phyloP scores from a whole-genome alignment of 2,797 vertebrate genomes.

The Chiloscyllium punctatum region DNA sequence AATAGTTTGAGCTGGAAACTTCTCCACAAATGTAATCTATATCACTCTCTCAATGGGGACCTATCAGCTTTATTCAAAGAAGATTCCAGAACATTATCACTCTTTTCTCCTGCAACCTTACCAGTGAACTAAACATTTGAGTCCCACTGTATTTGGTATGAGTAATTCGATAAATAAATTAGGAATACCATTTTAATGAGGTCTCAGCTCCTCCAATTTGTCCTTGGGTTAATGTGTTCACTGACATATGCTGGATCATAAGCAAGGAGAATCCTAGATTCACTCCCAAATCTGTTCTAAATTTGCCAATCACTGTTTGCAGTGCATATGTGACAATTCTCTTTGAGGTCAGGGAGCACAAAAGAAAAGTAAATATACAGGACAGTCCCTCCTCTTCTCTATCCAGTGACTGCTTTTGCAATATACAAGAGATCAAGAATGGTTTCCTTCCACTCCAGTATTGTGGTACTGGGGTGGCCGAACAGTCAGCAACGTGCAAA shows the following conservation, averaged over 20 bases:
- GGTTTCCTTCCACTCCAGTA: too few species aligned
- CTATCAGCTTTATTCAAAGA: neutral
- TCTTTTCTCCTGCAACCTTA: neutral
- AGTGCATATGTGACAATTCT: neutral
- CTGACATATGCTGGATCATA: neutral
- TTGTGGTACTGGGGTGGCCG: too few species aligned
- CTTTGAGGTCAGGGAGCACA: neutral
- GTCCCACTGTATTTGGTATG: neutral
- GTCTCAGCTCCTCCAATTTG: neutral
- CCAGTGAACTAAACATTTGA: neutral
- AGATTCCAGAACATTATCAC: neutral
- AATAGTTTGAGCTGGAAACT: neutral
- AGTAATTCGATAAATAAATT: neutral
- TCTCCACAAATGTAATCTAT: neutral
- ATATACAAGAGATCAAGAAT: too few species aligned
- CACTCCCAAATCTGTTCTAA: neutral
- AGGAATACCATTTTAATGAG: neutral
- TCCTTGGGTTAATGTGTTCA: neutral
- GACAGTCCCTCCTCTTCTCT: neutral
- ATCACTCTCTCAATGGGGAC: neutral
- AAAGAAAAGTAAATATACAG: neutral
- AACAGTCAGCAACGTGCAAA: too few species aligned
- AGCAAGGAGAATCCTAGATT: neutral
- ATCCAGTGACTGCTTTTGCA: neutral
- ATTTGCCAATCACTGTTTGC: neutral